Percentiles rank a stretch among this genome's conserved stretches.
Evolutionary conservation across 1,140 invertebrate species (phyloP).

Genomic region (Trachymyrmex septentrionalis): DNA sequence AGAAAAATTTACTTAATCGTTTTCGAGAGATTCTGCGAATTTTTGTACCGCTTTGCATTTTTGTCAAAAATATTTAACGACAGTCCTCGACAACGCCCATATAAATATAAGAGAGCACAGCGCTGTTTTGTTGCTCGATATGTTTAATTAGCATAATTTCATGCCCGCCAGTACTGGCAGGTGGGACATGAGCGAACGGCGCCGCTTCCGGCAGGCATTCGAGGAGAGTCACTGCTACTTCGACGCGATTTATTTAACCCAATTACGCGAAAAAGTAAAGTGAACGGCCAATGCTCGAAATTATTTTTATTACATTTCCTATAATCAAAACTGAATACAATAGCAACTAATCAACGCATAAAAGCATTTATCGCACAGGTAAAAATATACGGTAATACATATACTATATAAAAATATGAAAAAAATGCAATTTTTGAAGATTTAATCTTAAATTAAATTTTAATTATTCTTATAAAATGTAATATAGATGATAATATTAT

Average conservation of each 20-base stretch:
- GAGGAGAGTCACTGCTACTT: conserved; percentile 18
- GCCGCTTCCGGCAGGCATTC: conserved; percentile 41
- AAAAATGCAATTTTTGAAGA: background rate
- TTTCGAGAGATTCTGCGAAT: conserved; percentile 20
- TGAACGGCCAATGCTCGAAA: background rate
- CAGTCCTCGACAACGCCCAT: conserved; percentile 21
- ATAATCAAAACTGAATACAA: background rate
- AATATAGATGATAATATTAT: background rate
- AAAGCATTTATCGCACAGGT: background rate
- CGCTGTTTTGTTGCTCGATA: conserved; percentile 53
- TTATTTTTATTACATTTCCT: background rate
- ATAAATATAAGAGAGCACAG: conserved; percentile 40
- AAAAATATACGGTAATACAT: background rate
- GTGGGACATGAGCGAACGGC: conserved; percentile 39
- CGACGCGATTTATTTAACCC: conserved; percentile 43
- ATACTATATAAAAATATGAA: background rate
- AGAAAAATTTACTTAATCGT: conserved; percentile 27
- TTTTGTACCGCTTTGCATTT: background rate
- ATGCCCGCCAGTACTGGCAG: conserved; percentile 54
- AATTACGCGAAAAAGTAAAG: conserved; percentile 21
- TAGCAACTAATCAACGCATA: background rate
- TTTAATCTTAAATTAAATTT: background rate
- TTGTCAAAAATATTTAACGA: conserved; percentile 30
- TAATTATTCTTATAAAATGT: background rate
- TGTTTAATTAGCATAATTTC: conserved; percentile 64